Conservation (phyloP, 2,888 invertebrate genomes). For the Rhorus exstirpatorius region DNA sequence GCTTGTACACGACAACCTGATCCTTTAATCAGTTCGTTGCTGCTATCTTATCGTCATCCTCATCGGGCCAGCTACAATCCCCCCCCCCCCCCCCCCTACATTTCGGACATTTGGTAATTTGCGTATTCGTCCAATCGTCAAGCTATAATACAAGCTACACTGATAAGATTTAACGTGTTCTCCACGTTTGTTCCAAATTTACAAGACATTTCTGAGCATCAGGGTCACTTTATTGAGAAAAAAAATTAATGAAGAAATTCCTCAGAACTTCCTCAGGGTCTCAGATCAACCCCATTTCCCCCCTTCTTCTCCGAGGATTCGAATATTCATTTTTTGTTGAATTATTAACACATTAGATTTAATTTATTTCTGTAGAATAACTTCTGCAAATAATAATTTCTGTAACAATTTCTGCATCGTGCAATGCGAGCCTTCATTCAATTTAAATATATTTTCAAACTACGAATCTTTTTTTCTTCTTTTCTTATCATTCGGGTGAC, state of each 20-base stretch:
- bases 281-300: too few species aligned
- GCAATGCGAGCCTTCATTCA: too few species aligned
- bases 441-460: too few species aligned
- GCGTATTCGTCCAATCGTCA: conserved; percentile 8
- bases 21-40: conserved; percentile 64
- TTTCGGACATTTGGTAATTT: conserved; percentile 19
- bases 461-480: background rate
- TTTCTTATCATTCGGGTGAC: background rate
- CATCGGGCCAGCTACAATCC: background rate
- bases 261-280: too few species aligned
- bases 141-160: background rate
- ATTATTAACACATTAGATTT: background rate
- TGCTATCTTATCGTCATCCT: conserved; percentile 39
- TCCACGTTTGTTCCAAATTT: background rate
- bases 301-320: too few species aligned
- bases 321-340: too few species aligned
- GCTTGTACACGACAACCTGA: conserved; percentile 47
- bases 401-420: too few species aligned
- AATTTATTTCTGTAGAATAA: background rate
- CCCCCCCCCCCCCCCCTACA: background rate
- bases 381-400: too few species aligned
- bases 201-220: background rate
- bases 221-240: background rate
- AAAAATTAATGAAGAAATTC: too few species aligned
- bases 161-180: background rate